These are phyloP conservation scores for Penaeus indicus DNA, from an alignment of 1,140 invertebrate genomes.

Conservation along the genomic window DNA sequence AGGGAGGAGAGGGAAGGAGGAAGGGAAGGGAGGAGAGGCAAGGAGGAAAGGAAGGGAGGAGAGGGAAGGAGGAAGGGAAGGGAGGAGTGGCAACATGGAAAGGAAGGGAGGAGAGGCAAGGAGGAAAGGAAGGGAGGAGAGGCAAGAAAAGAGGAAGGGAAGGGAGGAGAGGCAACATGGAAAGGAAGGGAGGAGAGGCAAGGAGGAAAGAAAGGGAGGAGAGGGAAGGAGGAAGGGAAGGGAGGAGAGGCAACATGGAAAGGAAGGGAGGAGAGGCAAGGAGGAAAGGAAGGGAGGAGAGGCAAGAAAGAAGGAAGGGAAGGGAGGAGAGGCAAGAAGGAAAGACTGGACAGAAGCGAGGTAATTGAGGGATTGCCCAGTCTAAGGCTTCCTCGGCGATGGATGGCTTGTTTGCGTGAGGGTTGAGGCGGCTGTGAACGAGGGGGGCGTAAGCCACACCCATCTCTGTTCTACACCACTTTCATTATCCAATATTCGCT, in stretches of 20 bases:
- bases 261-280: not conserved
- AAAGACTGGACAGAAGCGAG: slow-evolving; percentile 31
- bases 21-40: too few relatives aligned
- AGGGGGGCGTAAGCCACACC: slow-evolving; percentile 45
- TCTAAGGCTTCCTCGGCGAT: slow-evolving; percentile 22
- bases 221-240: not conserved
- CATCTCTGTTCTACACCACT: slow-evolving; percentile 17
- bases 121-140: too few relatives aligned
- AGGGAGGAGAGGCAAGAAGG: not conserved
- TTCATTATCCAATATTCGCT: slow-evolving; percentile 48
- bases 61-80: too few relatives aligned
- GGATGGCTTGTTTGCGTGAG: slow-evolving; percentile 39
- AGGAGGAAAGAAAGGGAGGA: not conserved
- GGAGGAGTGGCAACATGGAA: too few relatives aligned
- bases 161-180: not conserved
- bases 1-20: too few relatives aligned
- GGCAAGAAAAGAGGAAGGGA: not conserved
- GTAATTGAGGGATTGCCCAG: slow-evolving; percentile 41
- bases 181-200: not conserved
- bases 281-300: not conserved
- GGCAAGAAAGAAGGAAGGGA: not conserved
- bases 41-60: too few relatives aligned
- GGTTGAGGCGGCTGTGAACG: slow-evolving; percentile 3
- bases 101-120: too few relatives aligned
- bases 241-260: not conserved